These are phyloP conservation scores for Pachypanchax playfairii DNA, from an alignment of 2,113 vertebrate genomes.

Conservation along the genomic window DNA sequence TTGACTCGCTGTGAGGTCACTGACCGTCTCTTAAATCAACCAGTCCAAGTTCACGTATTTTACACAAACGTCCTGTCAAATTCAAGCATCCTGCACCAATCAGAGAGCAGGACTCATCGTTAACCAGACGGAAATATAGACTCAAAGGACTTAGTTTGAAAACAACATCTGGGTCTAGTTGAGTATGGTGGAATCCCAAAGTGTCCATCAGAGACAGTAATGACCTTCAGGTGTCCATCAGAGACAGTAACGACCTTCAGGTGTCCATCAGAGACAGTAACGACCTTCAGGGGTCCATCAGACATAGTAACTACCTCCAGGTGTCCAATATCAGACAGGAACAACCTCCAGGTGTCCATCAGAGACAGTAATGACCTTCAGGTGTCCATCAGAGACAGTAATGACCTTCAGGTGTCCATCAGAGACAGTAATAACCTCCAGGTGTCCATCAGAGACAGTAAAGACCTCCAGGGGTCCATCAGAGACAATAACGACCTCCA, in stretches of 20 bases:
- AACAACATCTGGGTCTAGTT: too few relatives aligned
- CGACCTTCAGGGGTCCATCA: neutral
- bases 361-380: neutral
- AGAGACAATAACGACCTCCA: neutral
- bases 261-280: neutral
- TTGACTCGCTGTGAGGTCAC: neutral
- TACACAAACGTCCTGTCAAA: neutral
- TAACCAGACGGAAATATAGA: too few relatives aligned
- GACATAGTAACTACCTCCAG: neutral
- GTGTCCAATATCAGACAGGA: too few relatives aligned
- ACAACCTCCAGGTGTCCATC: neutral
- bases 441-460: neutral
- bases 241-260: neutral
- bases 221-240: neutral
- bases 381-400: too few relatives aligned
- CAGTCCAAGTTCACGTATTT: conserved; percentile 7
- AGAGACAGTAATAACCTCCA: neutral
- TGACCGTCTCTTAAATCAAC: neutral
- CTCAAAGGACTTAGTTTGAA: too few relatives aligned
- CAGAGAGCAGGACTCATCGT: neutral
- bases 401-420: neutral
- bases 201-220: neutral
- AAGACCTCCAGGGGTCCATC: neutral
- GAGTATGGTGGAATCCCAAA: too few relatives aligned
- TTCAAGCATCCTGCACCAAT: neutral